Evolutionary conservation across 2,113 vertebrate species (phyloP).

Genomic region (Daboia siamensis): DNA sequence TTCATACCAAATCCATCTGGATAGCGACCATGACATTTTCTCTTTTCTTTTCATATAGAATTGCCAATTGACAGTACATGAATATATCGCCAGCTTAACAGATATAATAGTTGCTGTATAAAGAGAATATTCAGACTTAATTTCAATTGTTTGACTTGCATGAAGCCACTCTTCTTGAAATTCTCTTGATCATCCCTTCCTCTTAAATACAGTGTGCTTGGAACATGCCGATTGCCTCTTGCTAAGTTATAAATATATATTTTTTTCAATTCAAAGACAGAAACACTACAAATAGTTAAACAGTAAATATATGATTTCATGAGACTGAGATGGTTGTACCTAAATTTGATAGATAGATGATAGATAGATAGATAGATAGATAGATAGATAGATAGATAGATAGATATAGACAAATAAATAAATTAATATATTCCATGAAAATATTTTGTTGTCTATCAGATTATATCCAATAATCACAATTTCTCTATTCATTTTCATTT

Average conservation of each 20-base stretch:
- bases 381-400: neutral
- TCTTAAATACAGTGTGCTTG: neutral
- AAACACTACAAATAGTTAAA: neutral
- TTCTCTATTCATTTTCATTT: neutral
- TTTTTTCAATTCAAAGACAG: neutral
- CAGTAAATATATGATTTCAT: neutral
- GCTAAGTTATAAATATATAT: neutral
- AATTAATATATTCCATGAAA: neutral
- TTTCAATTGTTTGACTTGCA: neutral
- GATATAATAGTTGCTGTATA: neutral
- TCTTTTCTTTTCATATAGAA: neutral
- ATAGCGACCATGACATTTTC: neutral
- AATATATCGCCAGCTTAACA: neutral
- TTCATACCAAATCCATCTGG: neutral
- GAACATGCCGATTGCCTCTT: neutral
- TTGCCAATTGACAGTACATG: neutral
- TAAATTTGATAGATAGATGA: neutral
- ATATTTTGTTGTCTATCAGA: neutral
- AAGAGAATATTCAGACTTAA: neutral
- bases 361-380: neutral
- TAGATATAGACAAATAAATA: neutral
- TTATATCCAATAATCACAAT: neutral
- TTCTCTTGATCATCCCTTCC: neutral
- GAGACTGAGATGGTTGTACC: neutral
- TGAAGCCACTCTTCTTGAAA: neutral